These are phyloP conservation scores for Folsomia manolachei DNA, from an alignment of 2,888 invertebrate species.

Conservation along the genomic window DNA sequence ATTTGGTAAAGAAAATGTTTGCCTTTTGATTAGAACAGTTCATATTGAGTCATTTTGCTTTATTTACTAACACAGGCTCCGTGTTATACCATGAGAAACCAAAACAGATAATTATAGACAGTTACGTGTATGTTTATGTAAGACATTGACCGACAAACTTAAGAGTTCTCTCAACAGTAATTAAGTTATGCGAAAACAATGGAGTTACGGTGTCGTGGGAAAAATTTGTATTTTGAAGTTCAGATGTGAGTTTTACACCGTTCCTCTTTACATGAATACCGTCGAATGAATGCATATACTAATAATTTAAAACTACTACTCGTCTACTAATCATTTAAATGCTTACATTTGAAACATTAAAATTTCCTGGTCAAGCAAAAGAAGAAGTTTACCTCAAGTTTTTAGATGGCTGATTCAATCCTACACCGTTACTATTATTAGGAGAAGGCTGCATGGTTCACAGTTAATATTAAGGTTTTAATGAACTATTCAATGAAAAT, in stretches of 20 bases:
- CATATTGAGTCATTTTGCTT: too few species aligned
- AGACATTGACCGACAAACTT: background rate
- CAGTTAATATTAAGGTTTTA: background rate
- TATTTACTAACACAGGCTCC: too few species aligned
- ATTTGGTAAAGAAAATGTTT: too few species aligned
- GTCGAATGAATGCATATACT: too few species aligned
- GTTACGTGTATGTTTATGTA: background rate
- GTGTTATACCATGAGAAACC: background rate
- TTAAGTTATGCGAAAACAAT: background rate
- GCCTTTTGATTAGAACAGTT: too few species aligned
- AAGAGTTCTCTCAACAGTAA: background rate
- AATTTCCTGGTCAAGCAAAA: too few species aligned
- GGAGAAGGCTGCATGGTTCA: conserved; percentile 37
- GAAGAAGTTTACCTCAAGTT: conserved; percentile 46
- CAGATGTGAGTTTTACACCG: too few species aligned
- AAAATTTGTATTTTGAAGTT: background rate
- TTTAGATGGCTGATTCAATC: conserved; percentile 45
- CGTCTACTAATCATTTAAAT: too few species aligned
- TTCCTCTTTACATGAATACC: too few species aligned
- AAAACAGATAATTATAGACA: too few species aligned
- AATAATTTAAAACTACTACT: too few species aligned
- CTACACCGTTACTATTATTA: conserved; percentile 49
- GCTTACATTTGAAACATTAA: too few species aligned
- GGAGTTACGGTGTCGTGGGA: background rate
- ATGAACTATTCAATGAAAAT: background rate